Base-by-base conservation (phyloP, 2,113 vertebrate species). In the Carlito syrichta region DNA sequence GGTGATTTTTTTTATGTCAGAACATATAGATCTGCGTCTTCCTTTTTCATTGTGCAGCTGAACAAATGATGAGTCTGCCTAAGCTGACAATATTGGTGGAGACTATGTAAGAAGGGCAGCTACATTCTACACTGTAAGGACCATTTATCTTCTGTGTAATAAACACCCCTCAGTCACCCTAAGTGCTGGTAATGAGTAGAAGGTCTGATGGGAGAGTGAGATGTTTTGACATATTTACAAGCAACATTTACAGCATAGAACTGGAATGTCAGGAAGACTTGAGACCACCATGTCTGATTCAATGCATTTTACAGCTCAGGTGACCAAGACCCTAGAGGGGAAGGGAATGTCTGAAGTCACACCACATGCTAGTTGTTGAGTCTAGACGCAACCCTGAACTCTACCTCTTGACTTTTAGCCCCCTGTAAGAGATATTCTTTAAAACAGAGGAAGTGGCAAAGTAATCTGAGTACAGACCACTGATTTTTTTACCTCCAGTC, bases 111-210 rank as follows among this genome's bases (percentile, higher is more conserved):
- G 60, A 68, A 40, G n/a, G 77, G 11, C 68, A 20, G 32, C 43
- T 38, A 5, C 12, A 1, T 40, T 71, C 38, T 9, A 9, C 5
- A 17, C 13, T 22, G 3, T 9, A 23, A 50, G n/a, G 43, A 58
- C 50, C 7, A 1, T 63, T n/a, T n/a, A 62, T 30, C 2, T 1
- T 71, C 32, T 17, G 8, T 11, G 12, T 74, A 38, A 38, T n/a
- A 23, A 27, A 62, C 48, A 81, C 6, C 1, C 19, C 45, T 5
- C 2, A 2, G 50, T 32, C 0, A 0, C 19, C 40, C 32, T 73
- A 12, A 4, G 27, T 5, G 6, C 43, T 22, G 50, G 56, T 25
- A 19, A 40, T 2, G 19, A 60, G 0, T 60, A 8, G 19, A 23
- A 38, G 25, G 74, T 27, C 38, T 22, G 17, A 27, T 16, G 77